A percentile compares a stretch with the other conserved stretches of the same genome.
Conservation (phyloP, 2,113 vertebrate genomes). For the Synchiropus splendidus region DNA sequence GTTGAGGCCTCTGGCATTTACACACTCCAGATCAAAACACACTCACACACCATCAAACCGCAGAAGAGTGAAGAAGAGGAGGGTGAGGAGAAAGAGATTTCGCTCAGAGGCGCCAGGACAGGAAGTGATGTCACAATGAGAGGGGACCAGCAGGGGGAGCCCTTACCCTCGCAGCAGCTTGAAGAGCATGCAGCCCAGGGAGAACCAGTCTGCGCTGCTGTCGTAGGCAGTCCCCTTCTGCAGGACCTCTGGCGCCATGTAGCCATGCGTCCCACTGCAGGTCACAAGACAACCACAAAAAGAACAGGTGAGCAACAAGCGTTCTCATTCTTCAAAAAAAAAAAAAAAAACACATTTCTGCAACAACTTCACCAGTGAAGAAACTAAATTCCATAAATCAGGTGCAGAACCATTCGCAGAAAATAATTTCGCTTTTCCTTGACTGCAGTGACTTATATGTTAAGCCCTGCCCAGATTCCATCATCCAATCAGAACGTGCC, state of each 20-base stretch:
- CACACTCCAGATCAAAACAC: slow-evolving; percentile 61
- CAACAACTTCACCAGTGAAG: no score
- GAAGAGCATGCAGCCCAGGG: slow-evolving; percentile 97
- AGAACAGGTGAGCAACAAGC: no score
- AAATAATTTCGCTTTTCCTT: no score
- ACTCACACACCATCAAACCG: slow-evolving; percentile 30
- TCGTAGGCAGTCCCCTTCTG: slow-evolving; percentile 96
- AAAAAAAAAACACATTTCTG: no score
- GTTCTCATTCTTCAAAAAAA: no score
- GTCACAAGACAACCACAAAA: not conserved
- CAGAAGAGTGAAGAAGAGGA: not conserved
- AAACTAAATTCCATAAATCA: no score
- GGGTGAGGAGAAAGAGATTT: slow-evolving; percentile 5
- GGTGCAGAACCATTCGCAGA: no score
- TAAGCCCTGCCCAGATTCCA: no score
- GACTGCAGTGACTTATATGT: no score
- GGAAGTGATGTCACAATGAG: slow-evolving; percentile 7
- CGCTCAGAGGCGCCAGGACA: slow-evolving; percentile 11
- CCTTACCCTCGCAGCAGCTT: slow-evolving; percentile 92
- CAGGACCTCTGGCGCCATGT: slow-evolving; percentile 97
- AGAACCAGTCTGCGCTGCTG: slow-evolving; percentile 99
- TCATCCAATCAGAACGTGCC: no score
- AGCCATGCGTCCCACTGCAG: slow-evolving; percentile 88
- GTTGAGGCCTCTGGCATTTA: slow-evolving; percentile 61
- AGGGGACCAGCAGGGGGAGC: not conserved